These are phyloP conservation scores for Actenoides hombroni DNA, from an alignment of 2,113 vertebrate species.

Conservation along the genomic window DNA sequence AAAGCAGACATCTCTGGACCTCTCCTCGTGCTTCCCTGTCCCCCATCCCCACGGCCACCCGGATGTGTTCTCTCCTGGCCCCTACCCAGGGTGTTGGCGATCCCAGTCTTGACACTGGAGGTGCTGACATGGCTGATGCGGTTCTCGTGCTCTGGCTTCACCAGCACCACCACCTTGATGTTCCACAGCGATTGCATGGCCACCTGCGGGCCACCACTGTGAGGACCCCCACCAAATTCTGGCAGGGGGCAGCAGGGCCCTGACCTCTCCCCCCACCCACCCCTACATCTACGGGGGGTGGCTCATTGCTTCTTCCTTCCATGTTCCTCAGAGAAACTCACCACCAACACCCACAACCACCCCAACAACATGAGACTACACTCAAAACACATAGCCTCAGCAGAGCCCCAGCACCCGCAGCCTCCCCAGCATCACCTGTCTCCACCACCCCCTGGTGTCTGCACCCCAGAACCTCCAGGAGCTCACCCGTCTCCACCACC, in stretches of 20 bases:
- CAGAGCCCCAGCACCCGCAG: not conserved
- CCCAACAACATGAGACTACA: too few species aligned
- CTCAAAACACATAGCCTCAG: not conserved
- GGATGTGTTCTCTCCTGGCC: too few species aligned
- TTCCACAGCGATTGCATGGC: conserved; percentile 49
- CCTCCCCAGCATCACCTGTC: not conserved
- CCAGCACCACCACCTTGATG: conserved; percentile 53
- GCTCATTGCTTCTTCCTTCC: too few species aligned
- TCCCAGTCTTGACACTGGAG: conserved; percentile 38
- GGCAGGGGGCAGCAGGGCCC: too few species aligned
- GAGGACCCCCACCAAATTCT: not conserved
- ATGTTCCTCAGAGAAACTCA: too few species aligned
- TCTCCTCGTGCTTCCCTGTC: not conserved
- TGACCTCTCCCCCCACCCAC: too few species aligned
- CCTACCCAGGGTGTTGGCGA: conserved; percentile 48
- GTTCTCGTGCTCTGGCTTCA: conserved; percentile 51
- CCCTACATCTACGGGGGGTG: too few species aligned
- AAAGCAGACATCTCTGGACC: too few species aligned
- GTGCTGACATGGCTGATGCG: conserved; percentile 44
- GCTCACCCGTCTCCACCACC: not conserved
- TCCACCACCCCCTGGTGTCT: not conserved
- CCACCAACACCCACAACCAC: too few species aligned
- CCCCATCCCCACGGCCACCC: not conserved
- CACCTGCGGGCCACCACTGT: not conserved
- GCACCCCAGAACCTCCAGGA: not conserved